Conservation (phyloP, 2,888 invertebrate genomes). For the Acrocyrtus sp. region DNA sequence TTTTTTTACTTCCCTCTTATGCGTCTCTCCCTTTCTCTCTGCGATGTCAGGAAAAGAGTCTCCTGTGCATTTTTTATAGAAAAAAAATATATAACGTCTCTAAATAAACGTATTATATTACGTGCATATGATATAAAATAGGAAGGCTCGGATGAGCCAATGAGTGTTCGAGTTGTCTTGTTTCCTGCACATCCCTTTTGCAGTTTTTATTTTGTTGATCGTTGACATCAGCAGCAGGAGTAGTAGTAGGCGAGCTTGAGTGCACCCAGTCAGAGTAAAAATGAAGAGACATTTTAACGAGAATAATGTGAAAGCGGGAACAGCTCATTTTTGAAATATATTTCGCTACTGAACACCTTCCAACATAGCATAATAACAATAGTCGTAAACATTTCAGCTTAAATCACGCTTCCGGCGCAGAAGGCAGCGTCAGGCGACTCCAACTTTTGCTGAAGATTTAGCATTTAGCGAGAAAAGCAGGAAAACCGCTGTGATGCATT, state of each 20-base stretch:
- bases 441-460: not conserved
- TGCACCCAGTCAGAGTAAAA: not conserved
- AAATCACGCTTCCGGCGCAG: slow-evolving; percentile 34
- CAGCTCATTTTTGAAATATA: not conserved
- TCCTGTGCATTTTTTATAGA: slow-evolving; percentile 7
- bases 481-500: not conserved
- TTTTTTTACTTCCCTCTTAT: slow-evolving; percentile 5
- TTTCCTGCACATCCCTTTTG: no score
- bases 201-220: no score
- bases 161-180: no score
- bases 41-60: not conserved
- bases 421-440: slow-evolving; percentile 16
- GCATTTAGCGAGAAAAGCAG: not conserved
- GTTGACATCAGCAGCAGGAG: not conserved
- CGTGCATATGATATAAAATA: not conserved
- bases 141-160: no score
- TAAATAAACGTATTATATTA: not conserved
- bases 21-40: not conserved
- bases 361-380: slow-evolving; percentile 41
- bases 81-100: not conserved
- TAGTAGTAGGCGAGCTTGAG: slow-evolving; percentile 8
- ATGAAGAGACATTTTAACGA: not conserved
- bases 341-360: slow-evolving; percentile 8
- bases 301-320: not conserved
- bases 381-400: slow-evolving; percentile 49